Percentiles rank a stretch among this genome's conserved stretches.
Evolutionary conservation across 2,888 invertebrate species (phyloP).

Genomic region (Harpalus rufipes): DNA sequence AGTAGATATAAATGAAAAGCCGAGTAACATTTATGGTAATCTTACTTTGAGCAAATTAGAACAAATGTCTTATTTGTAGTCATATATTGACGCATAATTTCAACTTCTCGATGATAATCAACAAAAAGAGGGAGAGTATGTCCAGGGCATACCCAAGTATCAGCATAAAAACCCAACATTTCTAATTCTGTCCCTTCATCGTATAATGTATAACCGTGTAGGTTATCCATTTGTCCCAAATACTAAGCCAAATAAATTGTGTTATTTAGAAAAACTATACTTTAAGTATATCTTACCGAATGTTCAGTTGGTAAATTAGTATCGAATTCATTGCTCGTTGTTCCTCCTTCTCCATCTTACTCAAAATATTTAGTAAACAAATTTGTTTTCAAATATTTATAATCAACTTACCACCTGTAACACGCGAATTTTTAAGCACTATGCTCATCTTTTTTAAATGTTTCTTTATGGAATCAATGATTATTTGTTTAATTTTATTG

Average conservation of each 20-base stretch:
- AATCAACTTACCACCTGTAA: constrained; percentile 26
- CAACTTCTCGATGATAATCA: constrained; percentile 78
- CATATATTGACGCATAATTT: constrained; percentile 81
- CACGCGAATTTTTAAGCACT: constrained; percentile 20
- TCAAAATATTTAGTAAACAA: not conserved
- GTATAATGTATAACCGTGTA: constrained; percentile 75
- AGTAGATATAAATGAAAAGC: not conserved
- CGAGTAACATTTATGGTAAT: constrained; percentile 62
- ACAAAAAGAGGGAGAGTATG: constrained; percentile 88
- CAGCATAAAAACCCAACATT: constrained; percentile 75
- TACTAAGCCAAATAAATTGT: constrained; percentile 71
- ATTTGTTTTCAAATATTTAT: not conserved
- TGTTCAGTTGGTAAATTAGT: constrained; percentile 75
- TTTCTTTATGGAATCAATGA: constrained; percentile 43
- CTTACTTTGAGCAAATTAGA: constrained; percentile 79
- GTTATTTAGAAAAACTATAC: constrained; percentile 31
- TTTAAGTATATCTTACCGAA: constrained; percentile 71
- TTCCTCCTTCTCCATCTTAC: constrained; percentile 40
- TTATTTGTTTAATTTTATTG: constrained; percentile 29
- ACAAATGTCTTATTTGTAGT: constrained; percentile 83
- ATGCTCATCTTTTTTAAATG: constrained; percentile 39
- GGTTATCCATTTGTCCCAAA: constrained; percentile 74
- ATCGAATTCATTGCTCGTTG: constrained; percentile 71
- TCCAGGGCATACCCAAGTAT: constrained; percentile 86
- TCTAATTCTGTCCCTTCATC: constrained; percentile 74